These are phyloP conservation scores for Crocuta crocuta DNA, from an alignment of 2,113 vertebrate genomes.

Conservation along the genomic window DNA sequence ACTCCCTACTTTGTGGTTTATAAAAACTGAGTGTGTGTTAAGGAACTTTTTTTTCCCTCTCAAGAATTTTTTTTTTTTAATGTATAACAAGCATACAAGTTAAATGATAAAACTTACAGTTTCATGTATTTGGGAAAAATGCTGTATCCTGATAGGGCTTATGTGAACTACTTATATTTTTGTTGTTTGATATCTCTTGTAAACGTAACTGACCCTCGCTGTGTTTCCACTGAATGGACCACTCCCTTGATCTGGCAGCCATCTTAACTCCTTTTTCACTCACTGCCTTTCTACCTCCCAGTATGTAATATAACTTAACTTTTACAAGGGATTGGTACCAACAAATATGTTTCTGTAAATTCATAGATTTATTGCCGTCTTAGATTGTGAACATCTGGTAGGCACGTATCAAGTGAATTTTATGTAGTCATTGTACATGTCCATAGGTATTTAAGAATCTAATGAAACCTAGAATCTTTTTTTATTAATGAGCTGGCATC, in stretches of 20 bases:
- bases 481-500: slow-evolving; percentile 6
- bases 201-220: background rate
- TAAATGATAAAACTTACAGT: background rate
- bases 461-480: background rate
- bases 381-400: background rate
- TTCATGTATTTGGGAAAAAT: slow-evolving; percentile 11
- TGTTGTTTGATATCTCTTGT: background rate
- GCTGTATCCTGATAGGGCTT: background rate
- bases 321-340: background rate
- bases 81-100: background rate
- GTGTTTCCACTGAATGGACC: background rate
- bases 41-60: background rate
- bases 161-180: background rate
- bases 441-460: background rate
- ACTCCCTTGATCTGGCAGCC: background rate
- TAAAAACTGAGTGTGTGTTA: background rate
- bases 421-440: background rate
- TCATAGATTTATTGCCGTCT: background rate
- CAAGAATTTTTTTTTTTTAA: background rate
- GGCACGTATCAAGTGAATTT: background rate
- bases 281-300: slow-evolving; percentile 29
- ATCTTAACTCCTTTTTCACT: background rate
- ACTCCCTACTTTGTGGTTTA: background rate
- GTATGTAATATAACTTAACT: background rate
- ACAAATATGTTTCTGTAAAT: background rate